Conservation (phyloP, 2,888 invertebrate genomes). For the Odontocolon sp. region DNA sequence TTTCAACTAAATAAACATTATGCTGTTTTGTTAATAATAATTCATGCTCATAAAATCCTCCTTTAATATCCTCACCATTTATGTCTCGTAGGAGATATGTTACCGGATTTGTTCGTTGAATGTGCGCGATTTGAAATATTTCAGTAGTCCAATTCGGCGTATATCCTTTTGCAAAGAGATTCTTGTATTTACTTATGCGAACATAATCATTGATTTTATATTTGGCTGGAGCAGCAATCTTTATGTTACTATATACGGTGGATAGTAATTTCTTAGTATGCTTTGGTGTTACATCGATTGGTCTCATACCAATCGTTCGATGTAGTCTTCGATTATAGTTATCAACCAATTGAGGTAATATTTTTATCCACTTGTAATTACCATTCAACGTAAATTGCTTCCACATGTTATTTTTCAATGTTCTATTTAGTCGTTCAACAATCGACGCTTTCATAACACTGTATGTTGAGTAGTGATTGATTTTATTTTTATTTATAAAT, state of each 20-base stretch:
- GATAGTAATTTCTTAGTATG: slow-evolving; percentile 27
- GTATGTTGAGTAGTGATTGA: slow-evolving; percentile 61
- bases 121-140: background rate
- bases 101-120: background rate
- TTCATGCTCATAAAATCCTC: slow-evolving; percentile 74
- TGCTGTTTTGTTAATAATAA: slow-evolving; percentile 69
- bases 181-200: background rate
- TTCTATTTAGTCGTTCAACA: slow-evolving; percentile 69
- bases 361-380: slow-evolving; percentile 59
- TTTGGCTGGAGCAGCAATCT: background rate
- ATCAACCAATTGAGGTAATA: slow-evolving; percentile 42
- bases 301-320: slow-evolving; percentile 70
- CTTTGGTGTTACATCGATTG: slow-evolving; percentile 71
- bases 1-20: slow-evolving; percentile 58
- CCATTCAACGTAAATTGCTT: slow-evolving; percentile 57
- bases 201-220: background rate
- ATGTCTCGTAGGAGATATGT: slow-evolving; percentile 61
- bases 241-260: slow-evolving; percentile 3
- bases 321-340: slow-evolving; percentile 72
- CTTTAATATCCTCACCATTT: slow-evolving; percentile 64
- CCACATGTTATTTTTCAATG: slow-evolving; percentile 66
- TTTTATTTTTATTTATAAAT: slow-evolving; percentile 30
- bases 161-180: too few species aligned
- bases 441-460: slow-evolving; percentile 68
- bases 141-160: background rate